A percentile compares a stretch with the other conserved stretches of the same genome.
phyloP scores from a whole-genome alignment of 2,797 vertebrate genomes.

The Takifugu rubripes region DNA sequence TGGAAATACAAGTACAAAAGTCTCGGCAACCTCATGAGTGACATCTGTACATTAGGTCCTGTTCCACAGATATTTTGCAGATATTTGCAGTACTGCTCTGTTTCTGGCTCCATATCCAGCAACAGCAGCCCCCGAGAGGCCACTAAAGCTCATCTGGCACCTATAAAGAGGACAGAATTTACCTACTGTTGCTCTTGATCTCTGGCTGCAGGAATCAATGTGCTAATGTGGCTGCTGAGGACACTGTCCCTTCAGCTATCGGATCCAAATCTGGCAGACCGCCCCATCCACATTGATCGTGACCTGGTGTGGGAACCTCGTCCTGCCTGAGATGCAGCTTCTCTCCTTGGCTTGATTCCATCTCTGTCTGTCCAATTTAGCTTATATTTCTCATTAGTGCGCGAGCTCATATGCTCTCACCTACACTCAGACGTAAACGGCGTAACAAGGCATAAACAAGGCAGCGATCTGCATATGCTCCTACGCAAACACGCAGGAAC shows the following conservation, averaged over 20 bases:
- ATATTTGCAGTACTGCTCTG: neutral
- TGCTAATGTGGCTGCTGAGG: slow-evolving; percentile 58
- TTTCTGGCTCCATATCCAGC: neutral
- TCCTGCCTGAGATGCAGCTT: slow-evolving; percentile 13
- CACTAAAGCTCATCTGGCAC: slow-evolving; percentile 9
- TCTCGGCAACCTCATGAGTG: too few relatives aligned
- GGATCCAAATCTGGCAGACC: slow-evolving; percentile 43
- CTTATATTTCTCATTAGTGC: slow-evolving; percentile 7
- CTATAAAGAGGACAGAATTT: slow-evolving; percentile 13
- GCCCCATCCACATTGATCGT: slow-evolving; percentile 34
- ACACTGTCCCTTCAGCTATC: slow-evolving; percentile 34
- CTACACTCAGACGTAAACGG: neutral
- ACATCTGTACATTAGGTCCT: neutral
- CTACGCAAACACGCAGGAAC: slow-evolving; percentile 23
- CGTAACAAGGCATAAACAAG: slow-evolving; percentile 13
- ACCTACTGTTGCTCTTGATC: slow-evolving; percentile 34
- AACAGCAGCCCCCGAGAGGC: slow-evolving; percentile 6
- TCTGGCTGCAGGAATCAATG: slow-evolving; percentile 50
- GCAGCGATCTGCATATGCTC: slow-evolving; percentile 31
- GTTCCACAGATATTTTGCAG: neutral
- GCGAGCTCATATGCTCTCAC: slow-evolving; percentile 7
- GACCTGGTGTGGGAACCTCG: slow-evolving; percentile 18
- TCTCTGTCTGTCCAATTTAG: slow-evolving; percentile 5
- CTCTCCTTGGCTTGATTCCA: slow-evolving; percentile 3
- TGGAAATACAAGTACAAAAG: too few relatives aligned